Percentiles rank a stretch among this genome's conserved stretches.
These are phyloP conservation scores for Hucho hucho DNA, from an alignment of 2,113 vertebrate genomes.

Conservation along the genomic window DNA sequence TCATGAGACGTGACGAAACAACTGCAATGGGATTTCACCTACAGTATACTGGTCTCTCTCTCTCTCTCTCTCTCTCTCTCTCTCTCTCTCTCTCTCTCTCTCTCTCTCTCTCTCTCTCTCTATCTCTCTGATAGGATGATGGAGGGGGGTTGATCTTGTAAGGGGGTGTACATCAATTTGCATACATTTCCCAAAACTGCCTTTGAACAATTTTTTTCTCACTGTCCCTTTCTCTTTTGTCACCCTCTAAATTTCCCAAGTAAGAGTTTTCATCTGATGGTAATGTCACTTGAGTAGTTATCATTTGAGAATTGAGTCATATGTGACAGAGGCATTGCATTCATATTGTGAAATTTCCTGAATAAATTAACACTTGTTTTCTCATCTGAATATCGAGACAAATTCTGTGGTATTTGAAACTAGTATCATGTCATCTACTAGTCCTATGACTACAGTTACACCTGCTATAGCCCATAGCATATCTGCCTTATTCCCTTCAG, in stretches of 20 bases:
- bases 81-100: no score
- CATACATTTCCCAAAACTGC: slow-evolving; percentile 62
- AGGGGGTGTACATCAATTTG: slow-evolving; percentile 47
- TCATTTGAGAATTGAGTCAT: slow-evolving; percentile 19
- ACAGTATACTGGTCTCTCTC: neutral
- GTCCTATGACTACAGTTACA: no score
- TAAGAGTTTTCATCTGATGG: slow-evolving; percentile 34
- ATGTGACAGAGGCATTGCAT: slow-evolving; percentile 22
- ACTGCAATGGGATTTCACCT: slow-evolving; percentile 37
- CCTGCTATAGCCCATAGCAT: no score
- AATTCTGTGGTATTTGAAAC: slow-evolving; percentile 55
- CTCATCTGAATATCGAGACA: slow-evolving; percentile 57
- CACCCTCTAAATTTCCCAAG: slow-evolving; percentile 16
- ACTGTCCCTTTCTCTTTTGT: slow-evolving; percentile 33
- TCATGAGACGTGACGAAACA: slow-evolving; percentile 2
- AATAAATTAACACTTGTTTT: slow-evolving; percentile 62
- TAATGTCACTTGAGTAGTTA: slow-evolving; percentile 33
- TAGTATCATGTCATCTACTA: slow-evolving; percentile 26
- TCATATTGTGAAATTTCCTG: slow-evolving; percentile 65
- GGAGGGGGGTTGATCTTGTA: neutral
- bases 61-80: no score
- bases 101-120: no score
- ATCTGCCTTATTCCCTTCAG: no score
- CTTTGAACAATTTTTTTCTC: slow-evolving; percentile 29
- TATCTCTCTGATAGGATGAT: neutral